Evolutionary conservation across 2,888 invertebrate species (phyloP), one percentile per base, ranked within the genome.

Genomic region (Seira musarum): DNA sequence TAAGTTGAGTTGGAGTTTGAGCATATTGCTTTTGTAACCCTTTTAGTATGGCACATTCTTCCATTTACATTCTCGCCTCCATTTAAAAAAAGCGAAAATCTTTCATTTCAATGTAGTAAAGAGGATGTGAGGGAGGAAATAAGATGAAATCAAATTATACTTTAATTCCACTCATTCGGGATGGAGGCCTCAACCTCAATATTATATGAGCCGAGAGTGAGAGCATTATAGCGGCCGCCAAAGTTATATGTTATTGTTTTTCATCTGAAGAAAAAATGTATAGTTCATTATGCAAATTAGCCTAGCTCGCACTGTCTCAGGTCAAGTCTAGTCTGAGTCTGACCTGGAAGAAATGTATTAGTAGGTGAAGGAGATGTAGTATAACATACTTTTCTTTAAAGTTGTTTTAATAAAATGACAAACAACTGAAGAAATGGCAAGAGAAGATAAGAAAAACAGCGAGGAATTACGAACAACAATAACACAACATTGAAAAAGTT

Each of bases 1-100:
- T 13, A 40, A 13, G 13, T 5, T 40, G 6, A 8, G 6, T 40
- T 13, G 5, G 40, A 40, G 6, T 40, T 5, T n/a, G 57, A n/a
- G 57, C 57, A 57, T 57, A 15, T 57, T 57, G 57, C 57, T n/a
- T 57, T n/a, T 17, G 5, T n/a, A n/a, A 57, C 57, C 57, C 57
- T 17, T 40, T 40, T 40, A n/a, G n/a, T n/a, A n/a, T n/a, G n/a
- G n/a, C n/a, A n/a, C n/a, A n/a, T n/a, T n/a, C 40, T 40, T 40
- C 40, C 5, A 6, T 3, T 57, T 22, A 8, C 63, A 63, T 63
- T 24, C 63, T 63, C 22, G 57, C 21, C 22, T 63, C 24, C 3
- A 21, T 63, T 22, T 63, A 5, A 21, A 6, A 24, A 17, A 57
- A 17, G 57, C 13, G 57, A 17, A n/a, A 6, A 57, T 57, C 8